A percentile compares a stretch with the other conserved stretches of the same genome.
Conservation (phyloP, 2,888 invertebrate genomes). For the Aethes cnicana region DNA sequence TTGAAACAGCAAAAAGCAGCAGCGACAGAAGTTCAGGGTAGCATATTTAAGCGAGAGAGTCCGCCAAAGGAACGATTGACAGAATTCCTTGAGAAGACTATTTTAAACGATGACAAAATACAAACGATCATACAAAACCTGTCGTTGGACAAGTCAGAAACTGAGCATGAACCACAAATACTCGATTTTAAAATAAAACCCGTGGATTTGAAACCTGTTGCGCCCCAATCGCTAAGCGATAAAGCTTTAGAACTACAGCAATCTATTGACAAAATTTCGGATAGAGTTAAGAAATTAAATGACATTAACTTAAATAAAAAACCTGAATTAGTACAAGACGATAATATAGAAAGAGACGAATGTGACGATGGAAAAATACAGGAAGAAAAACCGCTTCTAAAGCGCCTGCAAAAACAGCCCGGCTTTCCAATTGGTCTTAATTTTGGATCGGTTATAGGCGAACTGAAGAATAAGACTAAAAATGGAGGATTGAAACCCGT, state of each 20-base stretch:
- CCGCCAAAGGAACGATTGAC: constrained; percentile 73
- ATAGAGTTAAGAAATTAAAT: constrained; percentile 52
- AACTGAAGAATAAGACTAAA: constrained; percentile 69
- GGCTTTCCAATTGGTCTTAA: constrained; percentile 64
- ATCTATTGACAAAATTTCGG: constrained; percentile 54
- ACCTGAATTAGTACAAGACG: constrained; percentile 14
- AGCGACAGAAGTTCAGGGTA: constrained; percentile 41
- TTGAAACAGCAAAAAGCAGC: constrained; percentile 48
- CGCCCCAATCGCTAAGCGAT: constrained; percentile 47
- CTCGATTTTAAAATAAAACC: constrained; percentile 36
- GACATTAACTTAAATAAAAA: constrained; percentile 34
- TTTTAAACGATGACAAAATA: constrained; percentile 72
- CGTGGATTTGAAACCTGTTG: constrained; percentile 41
- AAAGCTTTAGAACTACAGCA: constrained; percentile 50
- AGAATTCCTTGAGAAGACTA: constrained; percentile 73
- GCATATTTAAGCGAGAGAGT: constrained; percentile 58
- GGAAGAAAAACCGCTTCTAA: constrained; percentile 55
- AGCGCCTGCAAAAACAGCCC: constrained; percentile 63
- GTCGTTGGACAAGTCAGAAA: constrained; percentile 59
- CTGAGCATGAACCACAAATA: constrained; percentile 41
- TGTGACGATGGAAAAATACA: constrained; percentile 30
- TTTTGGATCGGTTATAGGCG: constrained; percentile 75
- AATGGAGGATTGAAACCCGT: constrained; percentile 71
- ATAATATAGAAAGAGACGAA: too few relatives aligned
- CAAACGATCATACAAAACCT: constrained; percentile 73